Evolutionary conservation across 2,888 invertebrate species (phyloP).

Genomic region (Furcula furcula): DNA sequence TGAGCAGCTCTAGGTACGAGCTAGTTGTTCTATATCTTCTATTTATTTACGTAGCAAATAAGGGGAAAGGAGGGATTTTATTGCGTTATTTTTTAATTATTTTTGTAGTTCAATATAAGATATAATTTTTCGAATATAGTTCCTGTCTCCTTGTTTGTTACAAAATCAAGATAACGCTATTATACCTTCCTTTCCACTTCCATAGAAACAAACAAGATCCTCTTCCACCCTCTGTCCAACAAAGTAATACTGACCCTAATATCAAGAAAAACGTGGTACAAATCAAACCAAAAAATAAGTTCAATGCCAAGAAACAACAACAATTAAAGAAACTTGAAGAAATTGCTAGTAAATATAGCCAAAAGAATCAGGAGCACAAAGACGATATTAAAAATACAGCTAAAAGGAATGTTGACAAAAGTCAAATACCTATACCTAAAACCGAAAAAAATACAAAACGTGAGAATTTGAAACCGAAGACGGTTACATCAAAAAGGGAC

Average conservation of each 20-base stretch:
- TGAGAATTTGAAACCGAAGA: slow-evolving; percentile 21
- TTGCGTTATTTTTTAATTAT: slow-evolving; percentile 22
- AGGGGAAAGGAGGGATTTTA: slow-evolving; percentile 76
- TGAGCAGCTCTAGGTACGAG: slow-evolving; percentile 66
- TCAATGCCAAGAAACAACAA: slow-evolving; percentile 54
- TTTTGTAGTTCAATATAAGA: slow-evolving; percentile 16
- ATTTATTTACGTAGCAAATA: slow-evolving; percentile 55
- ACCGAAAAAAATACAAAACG: slow-evolving; percentile 24
- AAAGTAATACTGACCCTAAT: slow-evolving; percentile 53
- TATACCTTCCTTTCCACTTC: slow-evolving; percentile 72
- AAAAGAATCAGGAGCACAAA: slow-evolving; percentile 40
- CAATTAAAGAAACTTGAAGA: slow-evolving; percentile 68
- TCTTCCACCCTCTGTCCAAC: slow-evolving; percentile 44
- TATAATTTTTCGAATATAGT: slow-evolving; percentile 34
- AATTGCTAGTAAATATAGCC: slow-evolving; percentile 58
- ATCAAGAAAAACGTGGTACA: slow-evolving; percentile 38
- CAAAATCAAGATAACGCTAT: slow-evolving; percentile 24
- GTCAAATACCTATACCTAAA: slow-evolving; percentile 57
- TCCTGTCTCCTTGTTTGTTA: slow-evolving; percentile 80
- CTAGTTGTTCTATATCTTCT: slow-evolving; percentile 1
- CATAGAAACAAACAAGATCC: slow-evolving; percentile 60
- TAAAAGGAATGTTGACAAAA: slow-evolving; percentile 39
- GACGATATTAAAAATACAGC: slow-evolving; percentile 25
- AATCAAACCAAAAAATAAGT: slow-evolving; percentile 45
- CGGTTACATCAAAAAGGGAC: slow-evolving; percentile 15